Evolutionary conservation across 2,797 vertebrate genomes (phyloP).

Genomic region (Aphelocoma californica): DNA sequence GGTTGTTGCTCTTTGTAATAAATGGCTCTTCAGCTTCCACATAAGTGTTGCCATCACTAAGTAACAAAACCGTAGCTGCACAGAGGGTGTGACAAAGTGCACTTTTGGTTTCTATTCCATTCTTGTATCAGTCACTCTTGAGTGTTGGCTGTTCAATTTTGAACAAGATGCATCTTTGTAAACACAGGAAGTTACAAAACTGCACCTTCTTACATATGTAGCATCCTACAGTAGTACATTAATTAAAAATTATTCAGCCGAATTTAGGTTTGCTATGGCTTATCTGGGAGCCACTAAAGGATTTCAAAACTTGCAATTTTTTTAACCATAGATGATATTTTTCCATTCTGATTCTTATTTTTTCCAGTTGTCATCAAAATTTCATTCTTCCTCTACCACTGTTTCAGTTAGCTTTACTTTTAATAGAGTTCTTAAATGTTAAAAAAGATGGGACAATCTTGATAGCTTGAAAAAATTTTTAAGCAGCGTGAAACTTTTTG

Average conservation of each 20-base stretch:
- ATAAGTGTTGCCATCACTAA: background rate
- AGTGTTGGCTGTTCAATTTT: background rate
- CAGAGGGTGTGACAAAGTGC: background rate
- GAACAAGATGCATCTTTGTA: background rate
- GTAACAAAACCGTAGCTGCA: background rate
- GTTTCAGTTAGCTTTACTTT: background rate
- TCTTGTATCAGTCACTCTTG: background rate
- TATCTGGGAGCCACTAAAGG: background rate
- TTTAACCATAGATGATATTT: background rate
- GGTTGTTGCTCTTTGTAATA: background rate
- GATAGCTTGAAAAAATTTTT: background rate
- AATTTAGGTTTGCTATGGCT: background rate
- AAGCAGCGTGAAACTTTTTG: background rate
- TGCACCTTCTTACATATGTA: background rate
- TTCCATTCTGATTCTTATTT: background rate
- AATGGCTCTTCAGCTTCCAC: background rate
- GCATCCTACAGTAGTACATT: background rate
- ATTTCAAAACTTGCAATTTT: background rate
- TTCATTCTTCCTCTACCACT: background rate
- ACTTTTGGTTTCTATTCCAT: background rate
- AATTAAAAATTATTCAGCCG: background rate
- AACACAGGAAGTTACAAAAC: background rate
- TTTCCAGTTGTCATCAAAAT: background rate
- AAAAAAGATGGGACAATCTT: background rate
- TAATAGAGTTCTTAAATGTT: background rate